Base-by-base conservation (phyloP, 2,113 vertebrate species). In the Neopipo cinnamomea region DNA sequence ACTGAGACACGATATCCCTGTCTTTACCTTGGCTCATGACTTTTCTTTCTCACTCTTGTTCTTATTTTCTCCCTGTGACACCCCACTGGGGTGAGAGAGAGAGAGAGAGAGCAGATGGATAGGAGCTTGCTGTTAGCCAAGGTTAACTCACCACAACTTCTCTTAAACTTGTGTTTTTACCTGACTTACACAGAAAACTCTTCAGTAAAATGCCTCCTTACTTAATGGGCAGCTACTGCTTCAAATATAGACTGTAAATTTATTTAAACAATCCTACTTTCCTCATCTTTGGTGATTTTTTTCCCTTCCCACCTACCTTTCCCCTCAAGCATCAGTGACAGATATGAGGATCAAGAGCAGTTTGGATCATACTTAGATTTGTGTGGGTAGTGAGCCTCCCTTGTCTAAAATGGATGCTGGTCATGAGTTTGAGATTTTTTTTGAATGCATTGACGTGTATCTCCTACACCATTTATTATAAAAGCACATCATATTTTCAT, bases 51-150 rank as follows among this genome's bases (percentile, higher is more conserved):
- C 59, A 58, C 21, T 88, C 22, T 6, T 1, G 5, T 24, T 62
- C 11, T 31, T 71, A 28, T 37, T n/a, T 65, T 74, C 12, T 24
- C 33, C 11, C 11, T 61, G 14, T 42, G 8, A 37, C 35, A 85
- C 30, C 19, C 8, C 37, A 39, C 20, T 39, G 30, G 12, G 44
- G 6, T 0, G 0, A 14, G 28, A 85, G 18, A 55, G 59, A 49
- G 18, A 55, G 59, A 49, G 7, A 73, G 28, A 81, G 30, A 55
- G 19, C 3, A 68, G 24, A 22, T 68, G 23, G 5, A 7, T 52
- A 12, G 7, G 23, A 78, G 4, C 77, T 70, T 62, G 11, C 13
- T 55, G 16, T 49, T 68, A 53, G n/a, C 9, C 12, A 65, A 81
- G 6, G 14, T 72, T 61, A 71, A 39, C 4, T 8, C 22, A 27